Evolutionary conservation across 2,797 vertebrate genomes (phyloP), one percentile per base, ranked within the genome.

Genomic region (Chaunax sp.): DNA sequence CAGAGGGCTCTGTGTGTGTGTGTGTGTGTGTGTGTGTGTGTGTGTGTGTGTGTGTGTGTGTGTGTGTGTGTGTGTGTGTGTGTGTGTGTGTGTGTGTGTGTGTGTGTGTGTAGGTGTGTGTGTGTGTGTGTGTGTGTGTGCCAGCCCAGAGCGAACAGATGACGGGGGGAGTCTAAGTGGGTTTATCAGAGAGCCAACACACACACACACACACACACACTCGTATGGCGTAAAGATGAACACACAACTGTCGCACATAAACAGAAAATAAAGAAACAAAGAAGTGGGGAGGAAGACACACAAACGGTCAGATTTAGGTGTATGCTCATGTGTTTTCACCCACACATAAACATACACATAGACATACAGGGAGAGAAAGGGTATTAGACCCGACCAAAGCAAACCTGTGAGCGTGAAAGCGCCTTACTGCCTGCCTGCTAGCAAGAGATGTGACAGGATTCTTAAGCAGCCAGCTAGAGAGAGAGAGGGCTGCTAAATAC

Each of bases 391-490:
- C 94, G 96, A 96, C 95, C 96, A 97, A 97, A 96, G 96, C 95
- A 95, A 96, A 96, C 96, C 96, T 96, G 95, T 95, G 95, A 97
- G 96, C 95, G 96, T 98, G 97, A 98, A 97, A 97, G 97, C 96
- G 96, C 95, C 97, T 98, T 97, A 97, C 96, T 96, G 96, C 96
- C 95, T 97, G 96, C 94, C 91, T 93, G 92, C 96, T 94, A 96
- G 92, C 90, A 86, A 94, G 95, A 96, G 96, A 98, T 99, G 97
- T 98, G 97, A 99, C 96, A 95, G 95, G 96, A 98, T 98, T 98
- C 96, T 97, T 97, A 99, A 99, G 97, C 96, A 98, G 96, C 95
- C 92, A 94, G 94, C 95, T 92, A 77, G 79, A 94, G 84, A 86
- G 84, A 86, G 82, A 64, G 84, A 88, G 80, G 69, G 66, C 84